A percentile compares a stretch with the other conserved stretches of the same genome.
These are phyloP conservation scores for Tuta absoluta DNA, from an alignment of 2,888 invertebrate genomes.

Conservation along the genomic window DNA sequence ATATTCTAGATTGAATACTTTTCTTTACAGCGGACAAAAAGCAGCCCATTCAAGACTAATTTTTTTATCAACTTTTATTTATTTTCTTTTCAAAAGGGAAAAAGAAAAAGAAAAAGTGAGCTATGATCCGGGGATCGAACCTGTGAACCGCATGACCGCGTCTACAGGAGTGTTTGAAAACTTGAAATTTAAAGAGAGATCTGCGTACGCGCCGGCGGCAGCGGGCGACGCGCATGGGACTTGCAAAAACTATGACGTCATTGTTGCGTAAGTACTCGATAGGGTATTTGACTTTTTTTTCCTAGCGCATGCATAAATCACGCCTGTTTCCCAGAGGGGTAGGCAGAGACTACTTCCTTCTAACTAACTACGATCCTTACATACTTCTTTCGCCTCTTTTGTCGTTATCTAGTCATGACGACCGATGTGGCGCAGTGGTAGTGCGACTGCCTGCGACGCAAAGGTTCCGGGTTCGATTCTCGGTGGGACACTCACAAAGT, in stretches of 20 bases:
- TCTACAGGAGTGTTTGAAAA: slow-evolving; percentile 5
- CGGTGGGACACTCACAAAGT: no score
- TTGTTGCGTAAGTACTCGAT: slow-evolving; percentile 11
- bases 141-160: neutral
- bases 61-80: neutral
- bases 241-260: neutral
- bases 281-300: slow-evolving; percentile 8
- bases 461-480: no score
- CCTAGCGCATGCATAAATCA: no score
- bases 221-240: neutral
- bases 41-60: neutral
- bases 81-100: slow-evolving; percentile 7
- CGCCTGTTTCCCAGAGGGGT: no score
- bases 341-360: no score
- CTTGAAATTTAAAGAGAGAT: neutral
- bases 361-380: no score
- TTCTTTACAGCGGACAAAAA: neutral
- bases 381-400: no score
- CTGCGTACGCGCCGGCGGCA: neutral
- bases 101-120: slow-evolving; percentile 16
- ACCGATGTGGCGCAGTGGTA: no score
- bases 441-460: no score
- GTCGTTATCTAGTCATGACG: no score
- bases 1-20: neutral
- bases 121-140: neutral